These are phyloP conservation scores for Helobdella robusta DNA, from an alignment of 2,888 invertebrate genomes.

Conservation along the genomic window DNA sequence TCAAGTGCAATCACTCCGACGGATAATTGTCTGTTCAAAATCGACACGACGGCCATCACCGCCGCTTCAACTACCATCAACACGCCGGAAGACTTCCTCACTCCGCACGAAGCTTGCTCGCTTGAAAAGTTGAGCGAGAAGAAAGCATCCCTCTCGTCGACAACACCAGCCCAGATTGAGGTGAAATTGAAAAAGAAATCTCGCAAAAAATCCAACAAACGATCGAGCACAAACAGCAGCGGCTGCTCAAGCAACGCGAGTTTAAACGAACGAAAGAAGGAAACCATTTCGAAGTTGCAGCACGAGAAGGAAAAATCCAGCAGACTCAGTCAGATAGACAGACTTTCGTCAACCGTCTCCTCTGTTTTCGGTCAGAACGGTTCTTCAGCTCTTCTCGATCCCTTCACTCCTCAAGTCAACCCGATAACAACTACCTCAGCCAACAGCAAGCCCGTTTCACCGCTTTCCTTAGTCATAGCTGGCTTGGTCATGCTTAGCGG, in stretches of 20 bases:
- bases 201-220: not conserved
- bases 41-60: not conserved
- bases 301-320: not conserved
- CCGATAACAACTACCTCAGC: slow-evolving; percentile 20
- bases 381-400: not conserved
- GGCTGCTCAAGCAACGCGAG: not conserved
- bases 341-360: slow-evolving; percentile 19
- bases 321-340: not conserved
- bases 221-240: too few species aligned
- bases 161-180: not conserved
- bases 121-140: too few species aligned
- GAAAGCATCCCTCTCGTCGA: not conserved
- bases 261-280: slow-evolving; percentile 13
- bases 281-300: slow-evolving; percentile 6
- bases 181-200: not conserved
- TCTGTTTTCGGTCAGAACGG: slow-evolving; percentile 17
- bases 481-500: slow-evolving; percentile 26
- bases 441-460: slow-evolving; percentile 18
- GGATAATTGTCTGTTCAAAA: not conserved
- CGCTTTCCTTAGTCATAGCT: slow-evolving; percentile 19
- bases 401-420: slow-evolving; percentile 9
- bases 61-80: slow-evolving; percentile 13
- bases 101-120: not conserved
- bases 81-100: slow-evolving; percentile 16
- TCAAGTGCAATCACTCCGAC: slow-evolving; percentile 4